Evolutionary conservation across 2,113 vertebrate genomes (phyloP).

Genomic region (Oxyruncus cristatus): DNA sequence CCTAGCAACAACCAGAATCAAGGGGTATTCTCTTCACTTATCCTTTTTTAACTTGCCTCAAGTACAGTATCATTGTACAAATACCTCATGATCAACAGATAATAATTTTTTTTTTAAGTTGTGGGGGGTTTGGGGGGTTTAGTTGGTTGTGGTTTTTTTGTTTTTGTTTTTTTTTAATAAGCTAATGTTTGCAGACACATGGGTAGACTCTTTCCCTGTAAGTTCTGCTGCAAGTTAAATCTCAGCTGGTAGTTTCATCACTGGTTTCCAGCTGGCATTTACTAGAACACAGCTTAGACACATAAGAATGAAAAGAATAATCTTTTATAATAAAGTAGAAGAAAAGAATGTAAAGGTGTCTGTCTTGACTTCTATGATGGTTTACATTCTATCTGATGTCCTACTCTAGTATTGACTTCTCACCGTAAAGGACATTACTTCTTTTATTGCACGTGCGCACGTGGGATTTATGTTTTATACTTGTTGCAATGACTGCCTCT

Average conservation of each 20-base stretch:
- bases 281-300: neutral
- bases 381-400: neutral
- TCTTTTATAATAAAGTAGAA: neutral
- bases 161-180: rapidly evolving
- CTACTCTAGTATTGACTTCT: neutral
- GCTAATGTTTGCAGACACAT: neutral
- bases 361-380: neutral
- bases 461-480: neutral
- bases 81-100: neutral
- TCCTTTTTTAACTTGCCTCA: neutral
- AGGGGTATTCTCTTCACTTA: neutral
- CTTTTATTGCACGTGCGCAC: neutral
- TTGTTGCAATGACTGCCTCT: neutral
- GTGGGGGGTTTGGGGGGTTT: too few species aligned
- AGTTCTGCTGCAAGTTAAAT: neutral
- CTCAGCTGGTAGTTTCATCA: neutral
- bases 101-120: neutral
- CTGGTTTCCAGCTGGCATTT: neutral
- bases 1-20: neutral
- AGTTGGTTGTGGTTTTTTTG: too few species aligned
- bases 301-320: neutral
- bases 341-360: neutral
- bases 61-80: neutral
- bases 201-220: neutral
- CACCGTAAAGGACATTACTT: rapidly evolving